Evolutionary conservation across 2,113 vertebrate genomes (phyloP), one percentile per base, ranked within the genome.

Genomic region (Argyrosomus japonicus): DNA sequence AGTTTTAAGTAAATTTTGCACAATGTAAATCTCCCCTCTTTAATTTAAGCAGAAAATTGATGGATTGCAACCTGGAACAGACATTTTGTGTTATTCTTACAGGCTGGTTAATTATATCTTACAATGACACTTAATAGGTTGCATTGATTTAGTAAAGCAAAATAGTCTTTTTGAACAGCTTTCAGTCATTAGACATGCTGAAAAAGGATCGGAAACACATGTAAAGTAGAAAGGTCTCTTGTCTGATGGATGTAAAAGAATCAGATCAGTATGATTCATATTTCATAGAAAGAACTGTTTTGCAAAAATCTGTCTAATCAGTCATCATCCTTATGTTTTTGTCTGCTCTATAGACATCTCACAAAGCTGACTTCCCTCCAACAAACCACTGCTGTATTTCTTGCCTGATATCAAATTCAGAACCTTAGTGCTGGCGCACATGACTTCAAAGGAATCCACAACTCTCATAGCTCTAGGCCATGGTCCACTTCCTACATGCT

Each of bases 1-100:
- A 75, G 58, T 79, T 90, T 80, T 78, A 83, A 86, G 54, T 77
- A 84, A 68, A 78, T 84, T 87, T 78, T 68, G 67, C 64, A 56
- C 76, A 84, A 77, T 82, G 50, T 73, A 75, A 81, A 64, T 75
- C 36, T 50, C 23, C 36, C 15, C 25, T 75, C 27, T 75, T 86
- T 57, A 73, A 84, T 79, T 78, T 71, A 60, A 75, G 62, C 75
- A 53, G 68, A 47, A 79, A 76, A 75, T 68, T 81, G 68, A 79
- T 75, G 68, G 57, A 74, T 83, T 63, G 21, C 56, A 67, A 43
- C 63, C 58, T 12, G 18, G 29, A 43, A 61, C 29, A 19, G 74
- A 19, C 19, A 29, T 23, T 51, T 45, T 76, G 47, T 27, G 3
- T 54, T 54, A 23, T 61, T 68, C 43, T 36, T 7, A 50, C 17